phyloP scores from a whole-genome alignment of 1,140 invertebrate genomes.

The Halictus rubicundus region DNA sequence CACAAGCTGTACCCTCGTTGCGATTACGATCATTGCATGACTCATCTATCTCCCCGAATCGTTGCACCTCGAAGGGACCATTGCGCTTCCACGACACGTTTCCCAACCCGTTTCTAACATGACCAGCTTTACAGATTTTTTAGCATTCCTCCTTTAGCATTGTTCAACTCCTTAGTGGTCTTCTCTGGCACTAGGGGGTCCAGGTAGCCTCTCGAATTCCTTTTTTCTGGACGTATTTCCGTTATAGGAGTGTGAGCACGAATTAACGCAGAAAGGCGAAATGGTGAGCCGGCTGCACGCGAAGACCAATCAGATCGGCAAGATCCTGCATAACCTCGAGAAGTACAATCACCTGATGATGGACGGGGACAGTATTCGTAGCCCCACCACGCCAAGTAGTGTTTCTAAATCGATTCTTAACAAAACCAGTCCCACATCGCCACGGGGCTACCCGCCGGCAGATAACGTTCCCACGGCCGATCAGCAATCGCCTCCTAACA shows the following conservation, averaged over 20 bases:
- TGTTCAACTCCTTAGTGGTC: constrained; percentile 12
- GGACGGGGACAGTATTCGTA: constrained; percentile 82
- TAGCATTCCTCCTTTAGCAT: constrained; percentile 12
- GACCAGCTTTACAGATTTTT: constrained; percentile 32
- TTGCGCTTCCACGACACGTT: not conserved
- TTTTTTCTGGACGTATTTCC: constrained; percentile 66
- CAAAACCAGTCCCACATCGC: constrained; percentile 79
- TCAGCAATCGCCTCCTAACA: constrained; percentile 20
- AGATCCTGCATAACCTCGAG: constrained; percentile 93
- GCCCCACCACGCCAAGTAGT: constrained; percentile 81
- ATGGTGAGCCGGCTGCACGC: constrained; percentile 94
- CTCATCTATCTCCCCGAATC: not conserved
- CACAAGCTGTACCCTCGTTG: constrained; percentile 10
- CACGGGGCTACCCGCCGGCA: constrained; percentile 63
- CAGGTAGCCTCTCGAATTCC: constrained; percentile 6
- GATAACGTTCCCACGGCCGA: constrained; percentile 9
- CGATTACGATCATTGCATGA: constrained; percentile 1
- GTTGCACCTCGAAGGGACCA: not conserved
- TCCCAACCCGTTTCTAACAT: constrained; percentile 5
- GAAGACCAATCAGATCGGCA: constrained; percentile 94
- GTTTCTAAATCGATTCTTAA: constrained; percentile 78
- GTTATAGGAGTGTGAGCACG: constrained; percentile 93
- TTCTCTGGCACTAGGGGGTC: not conserved
- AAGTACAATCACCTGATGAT: constrained; percentile 89
- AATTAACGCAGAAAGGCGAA: constrained; percentile 94